Percentiles rank a stretch among this genome's conserved stretches.
Conservation (phyloP, 1,140 invertebrate genomes). For the Bradynema listronoti region DNA sequence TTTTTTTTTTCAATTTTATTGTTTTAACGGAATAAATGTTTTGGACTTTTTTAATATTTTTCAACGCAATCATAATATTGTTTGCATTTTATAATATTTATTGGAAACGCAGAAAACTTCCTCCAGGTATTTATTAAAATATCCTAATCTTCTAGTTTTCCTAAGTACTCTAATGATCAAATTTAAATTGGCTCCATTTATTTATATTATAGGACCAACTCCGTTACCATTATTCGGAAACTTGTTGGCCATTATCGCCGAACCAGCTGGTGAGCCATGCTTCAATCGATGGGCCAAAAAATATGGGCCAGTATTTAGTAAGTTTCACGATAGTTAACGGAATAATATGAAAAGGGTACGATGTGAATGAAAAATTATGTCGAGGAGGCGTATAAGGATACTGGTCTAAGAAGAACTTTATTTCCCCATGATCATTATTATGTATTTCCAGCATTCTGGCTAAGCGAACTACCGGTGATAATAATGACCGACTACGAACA, state of each 20-base stretch:
- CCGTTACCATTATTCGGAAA: slow-evolving; percentile 3
- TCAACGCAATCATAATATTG: too few species aligned
- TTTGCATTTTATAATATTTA: slow-evolving; percentile 3
- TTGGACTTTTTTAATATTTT: too few species aligned
- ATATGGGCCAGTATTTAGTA: slow-evolving; percentile 9
- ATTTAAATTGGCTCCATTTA: neutral
- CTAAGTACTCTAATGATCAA: neutral
- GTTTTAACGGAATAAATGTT: too few species aligned
- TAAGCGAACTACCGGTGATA: slow-evolving; percentile 29
- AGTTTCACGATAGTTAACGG: too few species aligned
- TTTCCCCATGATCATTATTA: too few species aligned
- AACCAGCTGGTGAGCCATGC: neutral
- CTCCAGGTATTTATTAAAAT: slow-evolving; percentile 3
- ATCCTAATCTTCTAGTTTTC: neutral
- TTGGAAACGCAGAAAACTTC: neutral
- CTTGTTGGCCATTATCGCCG: neutral
- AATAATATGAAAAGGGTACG: too few species aligned
- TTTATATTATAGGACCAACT: slow-evolving; percentile 5
- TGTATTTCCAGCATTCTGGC: slow-evolving; percentile 18
- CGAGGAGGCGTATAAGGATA: too few species aligned
- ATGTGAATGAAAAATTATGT: too few species aligned
- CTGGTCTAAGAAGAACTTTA: too few species aligned
- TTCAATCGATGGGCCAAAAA: slow-evolving; percentile 4
- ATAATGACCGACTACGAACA: slow-evolving; percentile 30
- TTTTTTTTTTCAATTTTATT: too few species aligned